Conservation (phyloP, 2,888 invertebrate genomes). For the Eilema depressum region DNA sequence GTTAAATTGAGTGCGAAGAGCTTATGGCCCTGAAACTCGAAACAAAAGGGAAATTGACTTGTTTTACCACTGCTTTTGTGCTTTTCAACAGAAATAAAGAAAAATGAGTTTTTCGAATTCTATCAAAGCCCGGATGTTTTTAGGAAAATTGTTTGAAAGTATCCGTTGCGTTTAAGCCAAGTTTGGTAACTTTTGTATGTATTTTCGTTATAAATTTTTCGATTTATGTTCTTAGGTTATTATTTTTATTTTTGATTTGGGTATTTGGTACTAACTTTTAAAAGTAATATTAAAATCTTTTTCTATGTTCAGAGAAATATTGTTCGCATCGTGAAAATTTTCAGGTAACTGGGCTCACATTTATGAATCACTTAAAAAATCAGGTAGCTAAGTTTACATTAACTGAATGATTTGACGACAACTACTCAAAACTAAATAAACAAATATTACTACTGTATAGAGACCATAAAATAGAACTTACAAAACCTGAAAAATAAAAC, state of each 20-base stretch:
- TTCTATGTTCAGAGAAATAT: background rate
- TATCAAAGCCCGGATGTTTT: conserved; percentile 10
- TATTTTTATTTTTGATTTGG: background rate
- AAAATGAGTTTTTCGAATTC: conserved; percentile 32
- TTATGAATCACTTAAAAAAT: no score
- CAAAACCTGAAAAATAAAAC: no score
- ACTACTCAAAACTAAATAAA: no score
- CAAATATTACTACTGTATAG: no score
- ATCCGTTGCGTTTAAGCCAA: background rate
- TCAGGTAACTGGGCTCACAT: no score
- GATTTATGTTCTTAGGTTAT: background rate
- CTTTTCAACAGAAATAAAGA: conserved; percentile 39
- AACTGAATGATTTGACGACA: no score
- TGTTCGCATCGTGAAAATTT: no score
- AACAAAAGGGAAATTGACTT: conserved; percentile 67
- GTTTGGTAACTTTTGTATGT: background rate
- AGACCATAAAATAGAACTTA: no score
- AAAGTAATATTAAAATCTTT: no score
- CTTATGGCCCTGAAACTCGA: conserved; percentile 76
- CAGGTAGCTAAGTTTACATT: no score
- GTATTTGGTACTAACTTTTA: background rate
- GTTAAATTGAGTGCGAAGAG: conserved; percentile 84
- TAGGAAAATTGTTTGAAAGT: background rate
- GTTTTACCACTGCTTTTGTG: conserved; percentile 49
- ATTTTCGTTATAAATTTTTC: background rate